Evolutionary conservation across 2,113 vertebrate genomes (phyloP).

Genomic region (Limnothrissa miodon): DNA sequence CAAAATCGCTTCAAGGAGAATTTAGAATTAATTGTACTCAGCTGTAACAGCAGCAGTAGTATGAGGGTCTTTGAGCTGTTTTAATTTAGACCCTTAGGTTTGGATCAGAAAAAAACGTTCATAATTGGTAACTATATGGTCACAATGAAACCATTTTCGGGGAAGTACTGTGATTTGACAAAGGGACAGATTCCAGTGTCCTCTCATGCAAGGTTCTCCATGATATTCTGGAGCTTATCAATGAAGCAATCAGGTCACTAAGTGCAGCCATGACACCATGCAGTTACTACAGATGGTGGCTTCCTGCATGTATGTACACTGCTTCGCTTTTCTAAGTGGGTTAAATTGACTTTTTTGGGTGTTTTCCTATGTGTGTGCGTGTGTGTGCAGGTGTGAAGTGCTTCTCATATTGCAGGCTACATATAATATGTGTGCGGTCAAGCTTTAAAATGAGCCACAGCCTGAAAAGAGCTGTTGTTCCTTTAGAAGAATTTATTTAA

Average conservation of each 20-base stretch:
- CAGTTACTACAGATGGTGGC: conserved; percentile 44
- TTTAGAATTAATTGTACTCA: neutral
- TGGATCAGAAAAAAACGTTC: too few relatives aligned
- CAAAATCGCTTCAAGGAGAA: neutral
- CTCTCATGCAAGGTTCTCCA: neutral
- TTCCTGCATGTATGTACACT: neutral
- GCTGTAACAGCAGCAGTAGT: neutral
- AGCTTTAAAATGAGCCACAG: neutral
- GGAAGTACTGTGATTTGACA: neutral
- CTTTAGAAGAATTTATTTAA: neutral
- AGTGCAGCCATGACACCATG: conserved; percentile 28
- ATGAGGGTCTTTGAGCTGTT: neutral
- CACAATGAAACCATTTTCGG: neutral
- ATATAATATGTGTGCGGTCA: neutral
- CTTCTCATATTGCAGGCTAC: neutral
- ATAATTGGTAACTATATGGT: neutral
- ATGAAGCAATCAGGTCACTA: neutral
- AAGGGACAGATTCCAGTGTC: neutral
- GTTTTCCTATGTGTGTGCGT: neutral
- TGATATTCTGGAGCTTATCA: neutral
- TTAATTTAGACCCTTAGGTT: neutral
- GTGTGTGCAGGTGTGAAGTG: neutral
- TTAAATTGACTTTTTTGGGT: neutral
- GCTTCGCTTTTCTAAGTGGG: neutral
- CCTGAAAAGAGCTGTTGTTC: neutral